Conservation (phyloP, 2,797 vertebrate genomes). For the Threskiornis aethiopicus region DNA sequence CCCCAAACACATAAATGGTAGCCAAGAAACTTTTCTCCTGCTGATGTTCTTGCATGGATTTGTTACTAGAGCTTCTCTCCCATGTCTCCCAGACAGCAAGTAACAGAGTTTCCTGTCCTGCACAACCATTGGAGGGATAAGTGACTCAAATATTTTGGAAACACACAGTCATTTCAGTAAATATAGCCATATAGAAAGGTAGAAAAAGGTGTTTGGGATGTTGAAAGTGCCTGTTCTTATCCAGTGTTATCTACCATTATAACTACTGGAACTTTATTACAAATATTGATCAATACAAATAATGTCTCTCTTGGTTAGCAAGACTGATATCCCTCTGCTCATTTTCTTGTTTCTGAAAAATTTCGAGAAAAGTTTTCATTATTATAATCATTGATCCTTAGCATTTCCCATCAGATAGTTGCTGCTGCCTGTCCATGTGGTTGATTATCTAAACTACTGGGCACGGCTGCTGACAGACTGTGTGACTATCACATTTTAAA, state of each 20-base stretch:
- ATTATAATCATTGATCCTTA: not conserved
- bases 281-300: not conserved
- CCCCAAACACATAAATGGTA: not conserved
- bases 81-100: too few species aligned
- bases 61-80: not conserved
- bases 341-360: not conserved
- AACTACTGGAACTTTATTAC: not conserved
- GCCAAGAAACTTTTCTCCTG: not conserved
- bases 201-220: not conserved
- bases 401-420: not conserved
- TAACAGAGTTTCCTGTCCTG: not conserved
- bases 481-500: not conserved
- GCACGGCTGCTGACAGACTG: too few species aligned
- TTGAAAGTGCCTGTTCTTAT: not conserved
- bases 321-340: not conserved
- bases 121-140: not conserved
- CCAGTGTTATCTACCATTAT: not conserved
- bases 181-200: not conserved
- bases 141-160: not conserved
- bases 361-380: not conserved
- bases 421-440: not conserved
- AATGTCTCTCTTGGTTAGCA: not conserved
- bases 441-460: not conserved
- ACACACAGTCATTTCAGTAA: not conserved
- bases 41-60: not conserved